Conservation (phyloP, 2,888 invertebrate genomes). For the Mechanitis messenoides region DNA sequence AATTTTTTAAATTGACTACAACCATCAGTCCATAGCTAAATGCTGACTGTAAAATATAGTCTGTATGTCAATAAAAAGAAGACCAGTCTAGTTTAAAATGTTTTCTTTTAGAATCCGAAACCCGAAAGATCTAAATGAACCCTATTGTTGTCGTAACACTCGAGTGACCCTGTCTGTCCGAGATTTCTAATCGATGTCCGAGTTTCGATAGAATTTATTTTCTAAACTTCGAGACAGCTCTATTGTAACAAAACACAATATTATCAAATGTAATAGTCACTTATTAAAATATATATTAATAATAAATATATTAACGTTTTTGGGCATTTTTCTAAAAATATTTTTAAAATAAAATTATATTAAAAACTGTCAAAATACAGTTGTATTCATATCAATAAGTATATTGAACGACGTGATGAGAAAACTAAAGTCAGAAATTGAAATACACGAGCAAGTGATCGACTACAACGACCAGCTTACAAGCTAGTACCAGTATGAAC, state of each 20-base stretch:
- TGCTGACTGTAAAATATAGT: too few relatives aligned
- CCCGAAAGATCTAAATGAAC: conserved; percentile 3
- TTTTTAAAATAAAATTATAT: too few relatives aligned
- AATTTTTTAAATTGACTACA: too few relatives aligned
- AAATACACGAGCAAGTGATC: conserved; percentile 3
- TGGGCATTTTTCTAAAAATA: too few relatives aligned
- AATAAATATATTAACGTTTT: too few relatives aligned
- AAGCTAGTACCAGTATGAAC: background rate
- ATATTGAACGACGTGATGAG: background rate
- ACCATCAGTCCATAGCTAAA: too few relatives aligned
- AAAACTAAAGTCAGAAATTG: background rate
- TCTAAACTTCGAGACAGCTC: background rate
- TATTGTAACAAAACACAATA: background rate
- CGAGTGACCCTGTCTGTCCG: background rate
- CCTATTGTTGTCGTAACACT: conserved; percentile 2
- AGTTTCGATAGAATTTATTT: background rate
- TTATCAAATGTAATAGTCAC: too few relatives aligned
- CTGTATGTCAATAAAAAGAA: too few relatives aligned
- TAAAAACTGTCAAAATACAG: too few relatives aligned
- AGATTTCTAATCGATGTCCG: background rate
- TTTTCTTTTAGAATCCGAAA: background rate
- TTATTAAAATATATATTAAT: too few relatives aligned
- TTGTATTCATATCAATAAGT: background rate
- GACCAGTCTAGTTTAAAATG: too few relatives aligned
- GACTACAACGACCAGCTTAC: conserved; percentile 1